Evolutionary conservation across 2,113 vertebrate genomes (phyloP).

Genomic region (Mormyrus iriodes): DNA sequence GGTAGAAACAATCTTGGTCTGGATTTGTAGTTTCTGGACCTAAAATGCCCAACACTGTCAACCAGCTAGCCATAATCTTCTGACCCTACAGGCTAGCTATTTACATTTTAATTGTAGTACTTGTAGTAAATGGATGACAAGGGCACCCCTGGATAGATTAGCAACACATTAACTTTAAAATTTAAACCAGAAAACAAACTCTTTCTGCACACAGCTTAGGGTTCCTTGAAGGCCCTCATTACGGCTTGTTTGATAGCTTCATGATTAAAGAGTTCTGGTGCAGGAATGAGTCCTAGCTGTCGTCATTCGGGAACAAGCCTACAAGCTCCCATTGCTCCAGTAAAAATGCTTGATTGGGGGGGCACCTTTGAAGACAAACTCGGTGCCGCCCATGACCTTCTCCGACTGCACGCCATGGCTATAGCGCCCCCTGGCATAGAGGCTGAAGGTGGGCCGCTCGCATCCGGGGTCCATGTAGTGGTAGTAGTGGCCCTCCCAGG

Average conservation of each 20-base stretch:
- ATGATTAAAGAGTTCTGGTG: background rate
- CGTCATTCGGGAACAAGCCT: background rate
- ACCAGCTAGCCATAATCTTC: background rate
- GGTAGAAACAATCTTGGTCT: too few species aligned
- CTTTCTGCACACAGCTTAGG: background rate
- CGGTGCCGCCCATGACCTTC: conserved; percentile 73
- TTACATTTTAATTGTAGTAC: background rate
- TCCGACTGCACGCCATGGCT: conserved; percentile 69
- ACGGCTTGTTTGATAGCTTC: background rate
- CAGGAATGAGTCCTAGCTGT: background rate
- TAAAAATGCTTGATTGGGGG: background rate
- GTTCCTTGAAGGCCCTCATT: background rate
- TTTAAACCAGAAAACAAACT: background rate
- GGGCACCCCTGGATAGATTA: background rate
- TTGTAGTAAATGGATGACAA: background rate
- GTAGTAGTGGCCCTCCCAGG: conserved; percentile 80
- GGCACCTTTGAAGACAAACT: conserved; percentile 84
- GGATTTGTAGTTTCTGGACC: too few species aligned
- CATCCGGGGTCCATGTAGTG: conserved; percentile 79
- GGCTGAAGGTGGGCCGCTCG: conserved; percentile 78
- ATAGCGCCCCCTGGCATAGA: conserved; percentile 76
- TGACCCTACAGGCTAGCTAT: background rate
- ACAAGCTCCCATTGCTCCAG: background rate
- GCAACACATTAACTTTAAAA: background rate
- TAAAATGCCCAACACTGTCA: too few species aligned